Base-by-base conservation (phyloP, 2,113 vertebrate genomes). In the Micromys minutus region DNA sequence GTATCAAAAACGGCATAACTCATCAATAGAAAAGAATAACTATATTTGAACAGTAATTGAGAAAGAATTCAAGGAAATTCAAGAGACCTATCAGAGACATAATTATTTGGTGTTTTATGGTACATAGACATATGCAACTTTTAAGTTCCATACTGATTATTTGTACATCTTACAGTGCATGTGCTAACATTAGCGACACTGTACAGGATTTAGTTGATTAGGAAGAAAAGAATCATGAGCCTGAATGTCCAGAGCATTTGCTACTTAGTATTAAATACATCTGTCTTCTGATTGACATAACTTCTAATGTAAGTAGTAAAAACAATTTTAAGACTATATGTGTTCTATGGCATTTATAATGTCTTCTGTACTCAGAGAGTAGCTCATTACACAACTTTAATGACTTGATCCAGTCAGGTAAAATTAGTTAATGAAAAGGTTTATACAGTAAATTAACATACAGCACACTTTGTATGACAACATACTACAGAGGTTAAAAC, bases 361-460 rank as follows among this genome's bases (percentile, higher is more conserved):
- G 19, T 0, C 31, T 76, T 93, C 63, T 90, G 50, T 29, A 86
- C 1, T 87, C 59, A 83, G 72, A 89, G 50, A 61, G 45, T 36
- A 89, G 0, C 61, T 91, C 88, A 45, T 90, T 24, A 1, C 90
- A 42, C 47, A 55, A 42, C 55, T 36, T 77, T 87, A 83, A 42
- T 85, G 0, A 61, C 1, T 84, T 8, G 50, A 95, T 84, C 50
- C 26, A 89, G 45, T 17, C 63, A 96, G 95, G 0, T 76, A 94
- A 45, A 96, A 94, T 89, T 92, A 96, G 75, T 59, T 2, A 69
- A 52, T 65, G 81, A 8, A 94, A 87, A 22, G 50, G 1, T 52
- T 85, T 88, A 52, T 24, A 47, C 2, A 79, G 13, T 50, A 80
- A 17, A 45, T 31, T 45, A n/a, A 29, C 4, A 79, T 24, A 52